phyloP scores from a whole-genome alignment of 2,113 vertebrate species.

The Leptobrachium ailaonicum region DNA sequence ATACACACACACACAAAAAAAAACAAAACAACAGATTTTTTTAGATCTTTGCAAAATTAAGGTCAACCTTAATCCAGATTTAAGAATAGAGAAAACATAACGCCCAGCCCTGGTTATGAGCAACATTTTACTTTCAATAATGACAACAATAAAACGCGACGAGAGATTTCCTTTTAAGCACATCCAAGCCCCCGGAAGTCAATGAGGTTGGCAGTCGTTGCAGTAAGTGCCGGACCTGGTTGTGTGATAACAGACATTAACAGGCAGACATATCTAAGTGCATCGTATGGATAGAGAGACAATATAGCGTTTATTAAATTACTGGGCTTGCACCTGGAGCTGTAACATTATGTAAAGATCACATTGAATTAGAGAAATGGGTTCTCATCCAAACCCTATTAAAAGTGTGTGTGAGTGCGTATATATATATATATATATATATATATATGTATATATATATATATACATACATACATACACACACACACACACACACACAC shows the following conservation, averaged over 20 bases:
- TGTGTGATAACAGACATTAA: constrained; percentile 33
- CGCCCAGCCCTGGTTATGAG: no score
- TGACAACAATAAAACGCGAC: no score
- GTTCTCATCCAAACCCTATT: constrained; percentile 7
- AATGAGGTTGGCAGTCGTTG: not conserved
- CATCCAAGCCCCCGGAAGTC: not conserved
- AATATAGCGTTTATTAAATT: constrained; percentile 41
- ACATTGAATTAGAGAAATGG: constrained; percentile 34
- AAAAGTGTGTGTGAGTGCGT: not conserved
- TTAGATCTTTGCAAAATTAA: no score
- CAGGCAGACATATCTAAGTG: constrained; percentile 23
- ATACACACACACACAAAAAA: no score
- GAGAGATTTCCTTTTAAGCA: no score
- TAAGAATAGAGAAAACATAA: no score
- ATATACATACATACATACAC: not conserved
- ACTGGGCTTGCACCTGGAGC: constrained; percentile 7
- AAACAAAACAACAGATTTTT: no score
- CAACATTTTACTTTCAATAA: no score
- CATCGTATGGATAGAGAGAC: constrained; percentile 38
- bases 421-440: not conserved
- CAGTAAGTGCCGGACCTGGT: not conserved
- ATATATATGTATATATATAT: not conserved
- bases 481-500: no score
- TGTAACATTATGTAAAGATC: constrained; percentile 31
- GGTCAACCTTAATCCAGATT: no score